phyloP scores from a whole-genome alignment of 2,797 vertebrate genomes.

The Cynopterus sphinx region DNA sequence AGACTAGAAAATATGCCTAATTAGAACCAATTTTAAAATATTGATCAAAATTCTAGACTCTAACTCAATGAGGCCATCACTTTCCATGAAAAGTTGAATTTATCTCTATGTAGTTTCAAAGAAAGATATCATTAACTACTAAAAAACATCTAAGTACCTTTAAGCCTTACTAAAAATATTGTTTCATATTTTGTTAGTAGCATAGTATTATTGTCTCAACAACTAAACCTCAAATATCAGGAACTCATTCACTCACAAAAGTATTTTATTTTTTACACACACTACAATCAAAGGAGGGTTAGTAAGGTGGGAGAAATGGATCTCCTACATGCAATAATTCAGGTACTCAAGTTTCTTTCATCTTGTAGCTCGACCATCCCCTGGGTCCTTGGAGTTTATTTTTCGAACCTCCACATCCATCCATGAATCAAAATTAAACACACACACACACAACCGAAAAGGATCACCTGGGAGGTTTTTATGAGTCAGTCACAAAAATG shows the following conservation, averaged over 20 bases:
- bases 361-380: neutral
- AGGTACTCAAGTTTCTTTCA: neutral
- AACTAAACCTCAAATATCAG: neutral
- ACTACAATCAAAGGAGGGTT: neutral
- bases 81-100: neutral
- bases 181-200: neutral
- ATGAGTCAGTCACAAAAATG: neutral
- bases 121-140: neutral
- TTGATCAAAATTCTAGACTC: neutral
- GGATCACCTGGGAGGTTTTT: neutral
- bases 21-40: conserved; percentile 26
- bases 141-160: neutral
- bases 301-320: neutral
- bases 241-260: neutral
- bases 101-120: neutral
- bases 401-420: neutral
- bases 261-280: neutral
- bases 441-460: neutral
- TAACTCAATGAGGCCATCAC: neutral
- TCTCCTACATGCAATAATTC: neutral
- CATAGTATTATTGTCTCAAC: neutral
- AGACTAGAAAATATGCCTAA: neutral
- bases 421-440: no score
- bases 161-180: conserved; percentile 17
- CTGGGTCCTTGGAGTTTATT: neutral